Evolutionary conservation across 53 echinoderm and acorn worm species (phyloP).

Genomic region (Patiria pectinifera): DNA sequence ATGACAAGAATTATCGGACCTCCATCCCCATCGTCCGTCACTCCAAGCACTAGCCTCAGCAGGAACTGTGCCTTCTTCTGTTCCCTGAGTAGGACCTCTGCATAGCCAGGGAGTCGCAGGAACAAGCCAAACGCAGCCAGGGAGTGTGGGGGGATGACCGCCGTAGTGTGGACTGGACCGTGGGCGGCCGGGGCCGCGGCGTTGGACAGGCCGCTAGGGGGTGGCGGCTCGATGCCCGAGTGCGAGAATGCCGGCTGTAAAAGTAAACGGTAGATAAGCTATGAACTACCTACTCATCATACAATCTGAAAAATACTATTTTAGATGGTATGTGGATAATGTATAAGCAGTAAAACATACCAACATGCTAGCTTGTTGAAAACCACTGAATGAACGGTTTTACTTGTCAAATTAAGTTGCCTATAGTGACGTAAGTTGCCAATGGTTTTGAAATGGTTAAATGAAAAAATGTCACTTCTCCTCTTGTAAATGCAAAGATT

Average conservation of each 20-base stretch:
- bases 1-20: constrained; percentile 59
- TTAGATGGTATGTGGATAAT: too few relatives aligned
- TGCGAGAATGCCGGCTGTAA: constrained; percentile 36
- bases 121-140: constrained; percentile 98
- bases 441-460: too few relatives aligned
- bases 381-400: too few relatives aligned
- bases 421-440: too few relatives aligned
- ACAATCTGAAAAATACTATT: too few relatives aligned
- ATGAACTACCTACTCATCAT: too few relatives aligned
- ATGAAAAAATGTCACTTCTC: too few relatives aligned
- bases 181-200: constrained; percentile 18
- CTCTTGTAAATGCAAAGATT: too few relatives aligned
- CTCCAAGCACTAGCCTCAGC: constrained; percentile 88
- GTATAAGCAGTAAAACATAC: too few relatives aligned
- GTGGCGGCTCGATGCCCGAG: constrained; percentile 34
- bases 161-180: constrained; percentile 59
- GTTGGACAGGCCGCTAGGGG: constrained; percentile 40
- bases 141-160: constrained; percentile 95
- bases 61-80: constrained; percentile 98
- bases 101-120: constrained; percentile 94
- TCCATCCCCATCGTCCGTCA: constrained; percentile 95
- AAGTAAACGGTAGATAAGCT: not conserved
- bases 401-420: too few relatives aligned
- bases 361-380: too few relatives aligned
- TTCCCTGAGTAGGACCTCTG: constrained; percentile 93